A percentile compares a stretch with the other conserved stretches of the same genome.
These are phyloP conservation scores for Ceratothoa steindachneri DNA, from an alignment of 2,888 invertebrate species.

Conservation along the genomic window DNA sequence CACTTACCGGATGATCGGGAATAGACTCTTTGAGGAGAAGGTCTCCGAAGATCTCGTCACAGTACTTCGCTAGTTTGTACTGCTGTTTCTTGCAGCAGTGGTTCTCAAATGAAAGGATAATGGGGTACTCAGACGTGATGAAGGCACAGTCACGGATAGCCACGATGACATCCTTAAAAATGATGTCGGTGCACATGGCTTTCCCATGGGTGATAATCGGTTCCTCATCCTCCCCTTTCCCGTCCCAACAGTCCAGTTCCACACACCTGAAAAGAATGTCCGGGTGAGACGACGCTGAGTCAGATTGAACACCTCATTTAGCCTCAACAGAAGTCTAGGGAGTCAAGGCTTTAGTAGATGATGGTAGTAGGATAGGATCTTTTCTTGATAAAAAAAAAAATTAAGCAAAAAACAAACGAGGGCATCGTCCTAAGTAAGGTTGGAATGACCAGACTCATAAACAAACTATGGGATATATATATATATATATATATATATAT, in stretches of 20 bases:
- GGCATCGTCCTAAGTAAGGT: too few relatives aligned
- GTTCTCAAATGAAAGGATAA: conserved; percentile 97
- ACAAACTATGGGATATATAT: not conserved
- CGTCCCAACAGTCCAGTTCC: conserved; percentile 98
- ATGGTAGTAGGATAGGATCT: too few relatives aligned
- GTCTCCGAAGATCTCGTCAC: conserved; percentile 95
- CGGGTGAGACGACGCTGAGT: not conserved
- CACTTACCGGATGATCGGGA: conserved; percentile 76
- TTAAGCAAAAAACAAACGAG: too few relatives aligned
- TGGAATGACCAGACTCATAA: too few relatives aligned
- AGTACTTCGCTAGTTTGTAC: conserved; percentile 96
- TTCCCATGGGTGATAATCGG: conserved; percentile 99
- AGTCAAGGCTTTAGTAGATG: not conserved
- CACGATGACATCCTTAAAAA: conserved; percentile 96
- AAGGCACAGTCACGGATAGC: conserved; percentile 97
- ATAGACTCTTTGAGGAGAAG: conserved; percentile 81
- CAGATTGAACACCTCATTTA: not conserved
- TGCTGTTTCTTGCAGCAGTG: conserved; percentile 81
- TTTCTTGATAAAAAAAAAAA: too few relatives aligned
- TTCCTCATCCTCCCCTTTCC: conserved; percentile 94
- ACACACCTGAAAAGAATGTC: conserved; percentile 71
- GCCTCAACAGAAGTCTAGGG: not conserved
- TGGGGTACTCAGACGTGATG: conserved; percentile 94
- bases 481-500: not conserved
- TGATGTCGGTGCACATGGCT: conserved; percentile 99